Conservation (phyloP, 2,797 vertebrate genomes). For the Phalloptychus januarius region DNA sequence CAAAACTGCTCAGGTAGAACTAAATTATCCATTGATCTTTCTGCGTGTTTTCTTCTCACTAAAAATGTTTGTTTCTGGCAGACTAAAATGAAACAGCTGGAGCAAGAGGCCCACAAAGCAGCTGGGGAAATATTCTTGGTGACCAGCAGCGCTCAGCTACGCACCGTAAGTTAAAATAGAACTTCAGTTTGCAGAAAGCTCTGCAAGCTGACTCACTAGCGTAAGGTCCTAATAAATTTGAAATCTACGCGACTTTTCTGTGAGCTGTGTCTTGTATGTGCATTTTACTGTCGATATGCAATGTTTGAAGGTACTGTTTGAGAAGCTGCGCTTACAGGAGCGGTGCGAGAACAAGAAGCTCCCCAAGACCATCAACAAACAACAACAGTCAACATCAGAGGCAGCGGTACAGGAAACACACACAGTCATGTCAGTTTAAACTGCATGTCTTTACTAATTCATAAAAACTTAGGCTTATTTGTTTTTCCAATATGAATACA, state of each 20-base stretch:
- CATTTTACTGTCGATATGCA: slow-evolving; percentile 13
- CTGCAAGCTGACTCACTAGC: neutral
- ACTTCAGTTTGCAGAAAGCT: neutral
- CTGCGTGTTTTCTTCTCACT: neutral
- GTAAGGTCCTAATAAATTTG: neutral
- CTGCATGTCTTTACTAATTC: slow-evolving; percentile 3
- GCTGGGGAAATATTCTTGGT: slow-evolving; percentile 90
- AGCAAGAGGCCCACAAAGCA: slow-evolving; percentile 87
- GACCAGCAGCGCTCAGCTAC: slow-evolving; percentile 88
- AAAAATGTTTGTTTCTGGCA: slow-evolving; percentile 47
- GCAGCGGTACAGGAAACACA: slow-evolving; percentile 76
- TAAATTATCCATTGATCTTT: neutral
- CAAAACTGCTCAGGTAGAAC: neutral
- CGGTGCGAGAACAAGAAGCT: slow-evolving; percentile 82
- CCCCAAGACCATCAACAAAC: slow-evolving; percentile 82
- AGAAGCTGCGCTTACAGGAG: slow-evolving; percentile 87
- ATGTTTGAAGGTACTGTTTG: slow-evolving; percentile 88
- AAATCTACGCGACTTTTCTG: neutral
- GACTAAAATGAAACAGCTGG: slow-evolving; percentile 87
- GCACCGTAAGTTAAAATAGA: slow-evolving; percentile 75
- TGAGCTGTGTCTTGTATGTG: neutral
- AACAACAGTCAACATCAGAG: slow-evolving; percentile 89
- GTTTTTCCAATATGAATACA: neutral
- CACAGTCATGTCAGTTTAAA: slow-evolving; percentile 13
- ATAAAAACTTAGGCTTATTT: neutral